A percentile compares a stretch with the other conserved stretches of the same genome.
Conservation (phyloP, 2,797 vertebrate species). For the Microctenopoma steveboyesi region DNA sequence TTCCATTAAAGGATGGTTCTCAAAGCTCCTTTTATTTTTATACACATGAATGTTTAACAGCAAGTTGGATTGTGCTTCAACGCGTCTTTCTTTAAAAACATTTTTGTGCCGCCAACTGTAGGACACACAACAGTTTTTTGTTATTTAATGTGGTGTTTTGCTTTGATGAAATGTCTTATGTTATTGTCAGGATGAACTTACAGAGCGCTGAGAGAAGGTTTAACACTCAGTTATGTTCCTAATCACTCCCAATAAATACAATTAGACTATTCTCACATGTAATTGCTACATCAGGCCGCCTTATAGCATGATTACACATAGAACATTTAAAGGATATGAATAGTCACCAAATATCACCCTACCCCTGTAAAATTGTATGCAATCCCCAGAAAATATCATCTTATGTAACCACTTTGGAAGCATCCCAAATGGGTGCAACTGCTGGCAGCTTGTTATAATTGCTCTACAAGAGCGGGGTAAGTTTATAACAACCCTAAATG, state of each 20-base stretch:
- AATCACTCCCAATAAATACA: conserved; percentile 17
- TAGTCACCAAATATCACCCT: conserved; percentile 43
- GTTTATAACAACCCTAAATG: conserved; percentile 64
- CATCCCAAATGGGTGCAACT: conserved; percentile 55
- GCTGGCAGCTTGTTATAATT: conserved; percentile 63
- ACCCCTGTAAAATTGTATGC: conserved; percentile 45
- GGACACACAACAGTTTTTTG: conserved; percentile 3
- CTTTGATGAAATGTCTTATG: conserved; percentile 13
- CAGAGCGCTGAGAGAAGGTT: conserved; percentile 26
- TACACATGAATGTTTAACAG: background rate
- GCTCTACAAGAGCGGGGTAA: conserved; percentile 50
- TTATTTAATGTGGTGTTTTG: conserved; percentile 8
- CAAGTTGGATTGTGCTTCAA: background rate
- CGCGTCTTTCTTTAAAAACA: background rate
- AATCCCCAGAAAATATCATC: conserved; percentile 53
- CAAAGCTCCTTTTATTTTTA: background rate
- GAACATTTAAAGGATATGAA: conserved; percentile 32
- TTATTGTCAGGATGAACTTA: conserved; percentile 14
- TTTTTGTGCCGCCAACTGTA: background rate
- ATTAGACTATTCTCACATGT: conserved; percentile 11
- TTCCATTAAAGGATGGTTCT: conserved; percentile 6
- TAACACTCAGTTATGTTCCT: background rate
- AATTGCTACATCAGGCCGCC: conserved; percentile 12
- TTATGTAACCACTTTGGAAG: conserved; percentile 57
- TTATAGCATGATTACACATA: conserved; percentile 2